Evolutionary conservation across 2,113 vertebrate species (phyloP), one percentile per base, ranked within the genome.

Genomic region (Tetraodon nigroviridis): DNA sequence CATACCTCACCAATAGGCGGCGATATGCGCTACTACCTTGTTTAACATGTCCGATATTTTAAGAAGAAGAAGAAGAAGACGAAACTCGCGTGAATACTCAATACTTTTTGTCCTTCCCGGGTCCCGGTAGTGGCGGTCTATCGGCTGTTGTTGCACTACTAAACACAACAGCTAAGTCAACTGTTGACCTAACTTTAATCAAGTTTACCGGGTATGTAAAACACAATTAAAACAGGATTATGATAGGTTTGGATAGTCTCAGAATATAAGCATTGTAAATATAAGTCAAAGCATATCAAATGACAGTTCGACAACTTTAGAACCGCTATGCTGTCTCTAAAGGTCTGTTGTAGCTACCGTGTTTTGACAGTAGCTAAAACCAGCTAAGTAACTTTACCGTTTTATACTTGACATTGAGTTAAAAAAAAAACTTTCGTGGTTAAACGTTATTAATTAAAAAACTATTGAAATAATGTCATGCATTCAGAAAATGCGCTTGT

Each of bases 41-140:
- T 27, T 27, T 27, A 27, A 44, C 16, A 16, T 16, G 42, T 4
- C n/a, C n/a, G n/a, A n/a, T n/a, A n/a, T n/a, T n/a, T n/a, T n/a
- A n/a, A n/a, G n/a, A n/a, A n/a, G n/a, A 44, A 44, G 14, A 14
- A 1, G 42, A 44, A 44, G 42, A 44, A 44, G 42, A 44, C 13
- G 41, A 44, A 44, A 6, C 15, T 14, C 1, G 14, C 3, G 40
- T 16, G 5, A 17, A 44, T 11, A 48, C 6, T 40, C 17, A 17
- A 44, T 11, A 48, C 6, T 40, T 18, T 75, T 56, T 76, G 79
- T 64, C 55, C 71, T 37, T 69, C 7, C 7, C 14, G 58, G 0
- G 0, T n/a, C 2, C 14, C 74, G 61, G 77, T 84, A 69, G 66
- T 82, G 82, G 79, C 77, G 82, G 79, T 73, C 67, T 62, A 13